A percentile compares a stretch with the other conserved stretches of the same genome.
phyloP scores from a whole-genome alignment of 2,113 vertebrate genomes.

The Bubo scandiacus region DNA sequence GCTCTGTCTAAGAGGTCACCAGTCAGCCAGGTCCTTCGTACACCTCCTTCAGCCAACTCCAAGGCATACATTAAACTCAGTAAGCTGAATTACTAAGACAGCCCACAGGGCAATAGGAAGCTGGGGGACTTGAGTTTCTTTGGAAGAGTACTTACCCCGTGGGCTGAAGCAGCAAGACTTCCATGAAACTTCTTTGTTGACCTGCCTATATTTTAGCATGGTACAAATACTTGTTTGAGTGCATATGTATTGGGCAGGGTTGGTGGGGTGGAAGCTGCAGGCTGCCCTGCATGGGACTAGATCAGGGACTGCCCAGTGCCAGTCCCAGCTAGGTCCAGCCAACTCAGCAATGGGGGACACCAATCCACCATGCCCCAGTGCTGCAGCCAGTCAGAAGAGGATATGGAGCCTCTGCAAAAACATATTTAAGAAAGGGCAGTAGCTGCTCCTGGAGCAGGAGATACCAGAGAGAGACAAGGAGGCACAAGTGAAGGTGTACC shows the following conservation, averaged over 20 bases:
- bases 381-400: background rate
- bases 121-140: background rate
- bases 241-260: background rate
- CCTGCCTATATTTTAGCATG: background rate
- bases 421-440: background rate
- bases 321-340: background rate
- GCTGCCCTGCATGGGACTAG: background rate
- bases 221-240: background rate
- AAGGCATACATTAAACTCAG: background rate
- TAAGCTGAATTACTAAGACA: background rate
- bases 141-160: background rate
- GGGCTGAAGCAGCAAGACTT: background rate
- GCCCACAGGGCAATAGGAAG: background rate
- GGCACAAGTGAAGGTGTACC: background rate
- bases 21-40: background rate
- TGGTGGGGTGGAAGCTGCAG: background rate
- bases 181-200: background rate
- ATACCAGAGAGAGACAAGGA: background rate
- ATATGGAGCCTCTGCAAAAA: background rate
- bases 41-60: background rate
- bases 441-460: background rate
- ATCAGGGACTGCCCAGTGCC: background rate
- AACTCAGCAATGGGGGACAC: background rate
- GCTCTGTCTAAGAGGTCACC: background rate
- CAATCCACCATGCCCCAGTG: background rate